Percentiles rank a stretch among this genome's conserved stretches.
These are phyloP conservation scores for Pseudachorutes palmiensis DNA, from an alignment of 1,140 invertebrate genomes.

Conservation along the genomic window DNA sequence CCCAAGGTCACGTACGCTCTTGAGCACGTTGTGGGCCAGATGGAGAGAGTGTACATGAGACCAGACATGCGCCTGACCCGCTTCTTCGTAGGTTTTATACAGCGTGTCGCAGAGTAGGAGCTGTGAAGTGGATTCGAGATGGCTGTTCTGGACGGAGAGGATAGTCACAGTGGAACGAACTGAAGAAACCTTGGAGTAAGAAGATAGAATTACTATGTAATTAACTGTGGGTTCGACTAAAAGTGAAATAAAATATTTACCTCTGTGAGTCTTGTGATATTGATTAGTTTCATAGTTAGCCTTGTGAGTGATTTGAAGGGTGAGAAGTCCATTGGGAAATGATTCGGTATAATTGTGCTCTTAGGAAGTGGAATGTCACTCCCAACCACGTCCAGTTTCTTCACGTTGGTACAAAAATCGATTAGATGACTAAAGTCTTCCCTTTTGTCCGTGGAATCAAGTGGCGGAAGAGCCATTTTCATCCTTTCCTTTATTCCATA, in stretches of 20 bases:
- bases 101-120: constrained; percentile 68
- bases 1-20: constrained; percentile 33
- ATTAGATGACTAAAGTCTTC: constrained; percentile 82
- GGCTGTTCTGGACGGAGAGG: constrained; percentile 54
- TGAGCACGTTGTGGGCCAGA: constrained; percentile 30
- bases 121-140: constrained; percentile 55
- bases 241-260: too few relatives aligned
- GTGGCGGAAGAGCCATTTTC: constrained; percentile 69
- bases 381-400: constrained; percentile 59
- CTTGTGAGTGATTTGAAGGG: constrained; percentile 63
- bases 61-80: constrained; percentile 26
- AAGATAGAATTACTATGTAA: too few relatives aligned
- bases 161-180: constrained; percentile 54
- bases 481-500: constrained; percentile 78
- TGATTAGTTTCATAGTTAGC: constrained; percentile 33
- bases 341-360: constrained; percentile 74
- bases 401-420: constrained; percentile 73
- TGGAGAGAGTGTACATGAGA: constrained; percentile 22
- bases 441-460: constrained; percentile 56
- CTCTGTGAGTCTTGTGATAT: constrained; percentile 28
- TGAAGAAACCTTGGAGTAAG: constrained; percentile 21
- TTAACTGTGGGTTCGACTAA: too few relatives aligned
- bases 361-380: constrained; percentile 55
- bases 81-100: constrained; percentile 41
- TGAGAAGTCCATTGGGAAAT: constrained; percentile 67